A percentile compares a stretch with the other conserved stretches of the same genome.
Conservation (phyloP, 2,113 vertebrate genomes). For the Balaeniceps rex region DNA sequence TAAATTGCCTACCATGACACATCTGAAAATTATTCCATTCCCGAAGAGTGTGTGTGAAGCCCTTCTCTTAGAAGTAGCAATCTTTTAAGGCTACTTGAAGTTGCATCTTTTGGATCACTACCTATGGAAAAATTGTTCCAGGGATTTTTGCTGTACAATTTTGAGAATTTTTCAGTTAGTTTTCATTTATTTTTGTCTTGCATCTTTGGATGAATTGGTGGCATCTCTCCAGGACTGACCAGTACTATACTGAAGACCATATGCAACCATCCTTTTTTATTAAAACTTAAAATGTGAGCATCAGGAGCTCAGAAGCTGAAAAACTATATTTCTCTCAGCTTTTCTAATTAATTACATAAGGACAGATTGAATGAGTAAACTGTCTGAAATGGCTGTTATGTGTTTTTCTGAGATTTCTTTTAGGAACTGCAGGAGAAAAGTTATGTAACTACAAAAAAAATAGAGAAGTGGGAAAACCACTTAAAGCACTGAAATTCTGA, state of each 20-base stretch:
- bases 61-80: not conserved
- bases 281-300: not conserved
- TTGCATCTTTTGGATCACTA: not conserved
- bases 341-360: constrained; percentile 28
- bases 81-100: not conserved
- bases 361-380: constrained; percentile 37
- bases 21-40: not conserved
- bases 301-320: not conserved
- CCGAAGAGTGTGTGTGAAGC: not conserved
- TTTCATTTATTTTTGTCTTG: not conserved
- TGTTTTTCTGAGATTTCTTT: constrained; percentile 5
- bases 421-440: not conserved
- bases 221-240: not conserved
- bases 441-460: not conserved
- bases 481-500: not conserved
- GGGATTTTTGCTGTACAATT: not conserved
- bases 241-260: not conserved
- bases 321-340: not conserved
- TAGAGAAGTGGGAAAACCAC: not conserved
- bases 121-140: not conserved
- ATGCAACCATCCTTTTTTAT: not conserved
- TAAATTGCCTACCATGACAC: not conserved
- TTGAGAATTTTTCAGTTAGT: not conserved
- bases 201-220: not conserved
- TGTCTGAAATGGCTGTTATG: not conserved